Evolutionary conservation across 2,888 invertebrate species (phyloP), one percentile per base, ranked within the genome.

Genomic region (Himalopsyche tibetana): DNA sequence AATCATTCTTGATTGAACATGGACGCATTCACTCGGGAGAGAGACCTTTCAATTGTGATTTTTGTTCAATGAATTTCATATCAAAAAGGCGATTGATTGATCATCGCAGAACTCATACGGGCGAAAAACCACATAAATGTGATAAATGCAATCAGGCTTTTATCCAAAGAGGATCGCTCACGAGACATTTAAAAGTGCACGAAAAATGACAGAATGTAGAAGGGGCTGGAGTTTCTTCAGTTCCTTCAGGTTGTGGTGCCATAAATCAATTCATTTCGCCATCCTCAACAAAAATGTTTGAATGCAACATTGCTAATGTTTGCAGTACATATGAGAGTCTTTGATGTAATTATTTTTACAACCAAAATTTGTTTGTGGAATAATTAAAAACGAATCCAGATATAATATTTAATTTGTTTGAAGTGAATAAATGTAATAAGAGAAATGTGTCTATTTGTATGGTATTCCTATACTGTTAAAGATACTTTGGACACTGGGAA

Each of bases 101-200:
- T 51, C 88, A 88, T 63, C 84, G 69, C 15, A 87, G 87, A 55
- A 87, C 88, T 12, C 88, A 87, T 51, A 87, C 88, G 0, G 87
- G 87, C 3, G 87, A 0, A 92, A 91, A 92, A 55, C 93, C 93
- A 0, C 91, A 92, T 86, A 91, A 92, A 84, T 93, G 93, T 85
- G 84, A 82, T 0, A 89, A 92, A 0, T 93, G 93, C 87, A 91
- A 91, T 17, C 92, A 92, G 84, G 90, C 92, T 3, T 93, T 93
- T 87, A 91, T 92, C 0, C 93, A 93, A 87, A 89, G 92, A 56
- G 93, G 93, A 0, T 92, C 93, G 0, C 87, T 93, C 86, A 92
- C 91, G 40, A 90, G 93, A 81, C 93, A 93, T 89, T 91, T 92
- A 19, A 93, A 92, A 89, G 91, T 93, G 9, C 93, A 93, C 63